Percentiles rank a stretch among this genome's conserved stretches.
These are phyloP conservation scores for Oryzias javanicus DNA, from an alignment of 2,113 vertebrate genomes.

Conservation along the genomic window DNA sequence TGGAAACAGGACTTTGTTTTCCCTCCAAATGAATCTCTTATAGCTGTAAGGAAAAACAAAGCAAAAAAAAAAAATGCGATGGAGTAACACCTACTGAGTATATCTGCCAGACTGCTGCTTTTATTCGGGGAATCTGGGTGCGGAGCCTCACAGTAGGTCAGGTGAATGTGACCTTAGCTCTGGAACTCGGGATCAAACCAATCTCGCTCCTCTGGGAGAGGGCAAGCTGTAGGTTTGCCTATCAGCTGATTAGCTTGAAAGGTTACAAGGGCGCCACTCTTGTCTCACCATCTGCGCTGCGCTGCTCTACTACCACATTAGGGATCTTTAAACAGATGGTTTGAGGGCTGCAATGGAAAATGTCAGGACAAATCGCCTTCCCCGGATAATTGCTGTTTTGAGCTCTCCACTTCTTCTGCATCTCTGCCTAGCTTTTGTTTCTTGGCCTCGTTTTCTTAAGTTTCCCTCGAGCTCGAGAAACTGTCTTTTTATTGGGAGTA, in stretches of 20 bases:
- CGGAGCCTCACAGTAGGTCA: constrained; percentile 30
- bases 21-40: background rate
- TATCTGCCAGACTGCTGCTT: background rate
- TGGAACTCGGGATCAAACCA: constrained; percentile 23
- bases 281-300: constrained; percentile 71
- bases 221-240: constrained; percentile 35
- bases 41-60: background rate
- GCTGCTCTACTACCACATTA: constrained; percentile 65
- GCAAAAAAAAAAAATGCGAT: background rate
- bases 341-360: constrained; percentile 72
- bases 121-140: constrained; percentile 5
- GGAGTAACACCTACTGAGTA: background rate
- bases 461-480: background rate
- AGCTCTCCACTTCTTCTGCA: constrained; percentile 42
- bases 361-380: constrained; percentile 78
- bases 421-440: constrained; percentile 33
- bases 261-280: constrained; percentile 67
- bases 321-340: constrained; percentile 80
- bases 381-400: constrained; percentile 72
- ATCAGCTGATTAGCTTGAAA: constrained; percentile 74
- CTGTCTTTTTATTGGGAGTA: constrained; percentile 14
- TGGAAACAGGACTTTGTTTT: constrained; percentile 20
- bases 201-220: constrained; percentile 32
- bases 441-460: background rate
- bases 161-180: constrained; percentile 54